These are phyloP conservation scores for Lissocephala sabroskyi DNA, from an alignment of 2,888 invertebrate species.

Conservation along the genomic window DNA sequence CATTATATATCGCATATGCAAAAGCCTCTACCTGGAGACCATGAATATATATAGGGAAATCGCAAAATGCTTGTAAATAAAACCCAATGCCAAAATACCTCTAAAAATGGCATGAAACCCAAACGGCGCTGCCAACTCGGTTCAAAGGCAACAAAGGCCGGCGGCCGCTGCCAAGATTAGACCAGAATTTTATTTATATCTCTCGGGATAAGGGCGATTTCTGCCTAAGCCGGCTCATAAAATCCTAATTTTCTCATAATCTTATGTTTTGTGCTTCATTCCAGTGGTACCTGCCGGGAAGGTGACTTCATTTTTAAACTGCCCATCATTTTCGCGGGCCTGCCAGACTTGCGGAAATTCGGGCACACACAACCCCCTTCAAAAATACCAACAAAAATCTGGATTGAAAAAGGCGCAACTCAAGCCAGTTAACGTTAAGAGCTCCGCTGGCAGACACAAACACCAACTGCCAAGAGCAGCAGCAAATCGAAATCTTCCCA, in stretches of 20 bases:
- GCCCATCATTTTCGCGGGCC: background rate
- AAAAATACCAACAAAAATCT: slow-evolving; percentile 9
- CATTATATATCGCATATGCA: too few relatives aligned
- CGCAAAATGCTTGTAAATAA: too few relatives aligned
- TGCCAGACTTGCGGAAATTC: slow-evolving; percentile 4
- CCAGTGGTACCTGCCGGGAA: background rate
- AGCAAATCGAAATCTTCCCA: background rate
- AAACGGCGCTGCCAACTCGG: background rate
- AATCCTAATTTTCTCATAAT: too few relatives aligned
- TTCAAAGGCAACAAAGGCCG: background rate
- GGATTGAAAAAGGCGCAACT: slow-evolving; percentile 5
- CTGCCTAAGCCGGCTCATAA: too few relatives aligned
- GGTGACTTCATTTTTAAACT: background rate
- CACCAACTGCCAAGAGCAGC: background rate
- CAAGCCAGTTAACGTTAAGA: background rate
- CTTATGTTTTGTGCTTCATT: background rate
- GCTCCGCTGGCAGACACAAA: background rate
- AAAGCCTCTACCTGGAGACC: too few relatives aligned
- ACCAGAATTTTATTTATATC: too few relatives aligned
- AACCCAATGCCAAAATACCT: too few relatives aligned
- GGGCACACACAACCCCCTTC: background rate
- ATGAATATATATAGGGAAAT: too few relatives aligned
- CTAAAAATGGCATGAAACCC: slow-evolving; percentile 52
- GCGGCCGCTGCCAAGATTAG: too few relatives aligned
- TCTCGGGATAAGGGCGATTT: too few relatives aligned